These are phyloP conservation scores for Cryptotermes secundus DNA, from an alignment of 1,140 invertebrate genomes.

Conservation along the genomic window DNA sequence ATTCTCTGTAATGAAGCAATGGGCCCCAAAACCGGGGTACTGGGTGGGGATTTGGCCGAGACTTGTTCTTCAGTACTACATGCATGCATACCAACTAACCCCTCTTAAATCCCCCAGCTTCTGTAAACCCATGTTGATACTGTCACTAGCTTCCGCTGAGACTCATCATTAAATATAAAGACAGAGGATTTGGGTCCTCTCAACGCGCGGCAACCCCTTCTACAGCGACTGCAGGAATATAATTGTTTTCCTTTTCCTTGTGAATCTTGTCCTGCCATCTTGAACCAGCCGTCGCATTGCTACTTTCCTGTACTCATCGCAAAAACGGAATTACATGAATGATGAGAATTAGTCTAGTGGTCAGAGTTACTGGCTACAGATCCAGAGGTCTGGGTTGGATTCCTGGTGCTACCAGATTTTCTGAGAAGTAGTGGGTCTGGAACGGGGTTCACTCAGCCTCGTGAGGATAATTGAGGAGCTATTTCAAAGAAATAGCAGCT, in stretches of 20 bases:
- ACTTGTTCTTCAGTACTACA: background rate
- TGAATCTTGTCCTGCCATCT: background rate
- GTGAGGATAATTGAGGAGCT: no score
- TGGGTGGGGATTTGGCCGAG: background rate
- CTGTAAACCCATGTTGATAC: background rate
- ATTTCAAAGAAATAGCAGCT: no score
- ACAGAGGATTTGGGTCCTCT: background rate
- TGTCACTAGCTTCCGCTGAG: background rate
- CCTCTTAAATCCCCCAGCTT: background rate
- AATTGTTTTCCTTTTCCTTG: background rate
- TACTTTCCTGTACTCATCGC: no score
- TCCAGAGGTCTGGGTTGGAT: no score
- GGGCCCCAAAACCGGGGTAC: background rate
- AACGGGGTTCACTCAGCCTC: no score
- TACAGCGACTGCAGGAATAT: background rate
- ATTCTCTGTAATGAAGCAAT: background rate
- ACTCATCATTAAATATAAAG: constrained; percentile 15
- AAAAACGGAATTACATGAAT: no score
- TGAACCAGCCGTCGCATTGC: background rate
- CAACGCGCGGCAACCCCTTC: background rate
- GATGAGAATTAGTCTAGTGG: no score
- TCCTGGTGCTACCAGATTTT: no score
- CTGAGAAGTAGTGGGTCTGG: no score
- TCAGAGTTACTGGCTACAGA: no score
- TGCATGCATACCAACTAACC: background rate